These are phyloP conservation scores for Laterallus jamaicensis DNA, from an alignment of 2,113 vertebrate genomes.

Conservation along the genomic window DNA sequence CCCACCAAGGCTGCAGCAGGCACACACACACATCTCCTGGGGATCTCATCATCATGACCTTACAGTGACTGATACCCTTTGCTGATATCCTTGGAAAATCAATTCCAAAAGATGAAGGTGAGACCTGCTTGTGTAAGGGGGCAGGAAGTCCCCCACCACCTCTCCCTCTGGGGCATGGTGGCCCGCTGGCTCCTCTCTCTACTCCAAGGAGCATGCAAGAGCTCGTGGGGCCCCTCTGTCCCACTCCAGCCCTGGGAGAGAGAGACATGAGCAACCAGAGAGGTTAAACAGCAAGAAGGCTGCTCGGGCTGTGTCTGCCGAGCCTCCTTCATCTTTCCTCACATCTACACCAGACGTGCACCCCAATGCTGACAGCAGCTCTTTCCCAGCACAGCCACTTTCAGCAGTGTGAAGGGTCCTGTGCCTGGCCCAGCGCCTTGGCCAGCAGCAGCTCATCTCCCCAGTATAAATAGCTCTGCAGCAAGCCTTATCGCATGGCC, in stretches of 20 bases:
- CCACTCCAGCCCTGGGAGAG: neutral
- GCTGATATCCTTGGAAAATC: constrained; percentile 35
- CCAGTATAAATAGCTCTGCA: neutral
- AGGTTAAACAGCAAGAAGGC: neutral
- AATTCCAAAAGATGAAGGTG: rapidly evolving
- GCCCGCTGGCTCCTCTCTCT: neutral
- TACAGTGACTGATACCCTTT: neutral
- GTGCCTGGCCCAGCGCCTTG: neutral
- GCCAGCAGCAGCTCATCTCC: neutral
- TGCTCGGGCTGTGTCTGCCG: neutral
- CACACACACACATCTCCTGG: neutral
- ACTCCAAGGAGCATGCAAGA: neutral
- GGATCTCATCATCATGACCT: neutral
- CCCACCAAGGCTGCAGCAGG: neutral
- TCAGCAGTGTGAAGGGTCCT: neutral
- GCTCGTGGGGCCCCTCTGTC: neutral
- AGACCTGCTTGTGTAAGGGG: neutral
- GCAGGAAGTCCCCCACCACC: neutral
- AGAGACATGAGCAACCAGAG: neutral
- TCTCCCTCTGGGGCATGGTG: neutral
- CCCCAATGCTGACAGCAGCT: neutral
- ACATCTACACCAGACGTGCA: neutral
- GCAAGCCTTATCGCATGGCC: neutral
- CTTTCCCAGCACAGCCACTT: neutral
- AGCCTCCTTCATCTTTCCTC: neutral